Evolutionary conservation across 2,113 vertebrate genomes (phyloP).

Genomic region (Colistium nudipinnis): DNA sequence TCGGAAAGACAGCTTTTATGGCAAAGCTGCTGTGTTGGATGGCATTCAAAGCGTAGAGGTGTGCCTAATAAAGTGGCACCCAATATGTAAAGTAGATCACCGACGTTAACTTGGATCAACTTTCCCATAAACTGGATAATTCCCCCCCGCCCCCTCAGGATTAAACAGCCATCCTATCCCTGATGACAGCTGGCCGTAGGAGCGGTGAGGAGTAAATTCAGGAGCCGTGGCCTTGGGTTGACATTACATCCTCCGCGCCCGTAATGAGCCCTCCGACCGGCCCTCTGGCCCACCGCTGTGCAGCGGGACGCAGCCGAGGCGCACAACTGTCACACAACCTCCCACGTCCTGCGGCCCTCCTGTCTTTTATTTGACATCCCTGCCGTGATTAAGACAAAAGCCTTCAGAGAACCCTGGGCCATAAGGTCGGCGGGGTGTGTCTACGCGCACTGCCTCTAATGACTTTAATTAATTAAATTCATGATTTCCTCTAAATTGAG

Average conservation of each 20-base stretch:
- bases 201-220: slow-evolving; percentile 65
- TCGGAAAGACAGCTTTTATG: background rate
- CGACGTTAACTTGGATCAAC: background rate
- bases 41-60: background rate
- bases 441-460: slow-evolving; percentile 72
- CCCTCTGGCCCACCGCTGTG: slow-evolving; percentile 53
- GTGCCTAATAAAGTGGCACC: background rate
- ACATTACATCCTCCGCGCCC: slow-evolving; percentile 71
- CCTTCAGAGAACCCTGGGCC: slow-evolving; percentile 64
- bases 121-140: slow-evolving; percentile 16
- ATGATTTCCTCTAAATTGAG: slow-evolving; percentile 81
- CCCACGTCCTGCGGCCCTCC: slow-evolving; percentile 65
- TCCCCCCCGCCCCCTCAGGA: slow-evolving; percentile 8
- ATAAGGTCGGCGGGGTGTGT: slow-evolving; percentile 60
- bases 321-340: slow-evolving; percentile 60
- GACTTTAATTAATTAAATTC: slow-evolving; percentile 83
- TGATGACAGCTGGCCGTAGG: slow-evolving; percentile 66
- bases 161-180: slow-evolving; percentile 49
- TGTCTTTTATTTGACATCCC: slow-evolving; percentile 72
- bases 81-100: background rate
- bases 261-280: slow-evolving; percentile 72
- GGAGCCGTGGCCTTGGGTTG: slow-evolving; percentile 72
- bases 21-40: background rate
- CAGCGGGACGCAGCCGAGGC: slow-evolving; percentile 26
- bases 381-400: slow-evolving; percentile 78